Percentiles rank a stretch among this genome's conserved stretches.
Evolutionary conservation across 2,113 vertebrate genomes (phyloP).

Genomic region (Edolisoma coerulescens): DNA sequence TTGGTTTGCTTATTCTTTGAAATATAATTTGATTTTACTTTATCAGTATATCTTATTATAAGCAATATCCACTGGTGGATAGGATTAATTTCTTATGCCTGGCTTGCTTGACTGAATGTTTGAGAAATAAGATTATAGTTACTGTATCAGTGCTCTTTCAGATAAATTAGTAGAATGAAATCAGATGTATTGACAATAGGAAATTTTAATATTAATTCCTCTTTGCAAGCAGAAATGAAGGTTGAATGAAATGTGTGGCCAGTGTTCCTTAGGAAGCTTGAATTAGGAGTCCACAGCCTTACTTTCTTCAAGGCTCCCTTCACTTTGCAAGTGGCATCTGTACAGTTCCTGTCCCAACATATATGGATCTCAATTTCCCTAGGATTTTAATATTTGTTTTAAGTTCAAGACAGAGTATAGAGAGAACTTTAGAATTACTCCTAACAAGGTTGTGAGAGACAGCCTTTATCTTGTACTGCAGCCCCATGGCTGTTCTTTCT

Average conservation of each 20-base stretch:
- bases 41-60: constrained; percentile 1
- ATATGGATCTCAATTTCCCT: background rate
- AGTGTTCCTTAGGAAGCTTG: background rate
- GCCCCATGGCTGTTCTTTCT: background rate
- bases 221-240: background rate
- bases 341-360: background rate
- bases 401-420: background rate
- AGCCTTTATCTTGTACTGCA: background rate
- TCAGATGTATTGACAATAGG: background rate
- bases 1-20: background rate
- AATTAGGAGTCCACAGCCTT: background rate
- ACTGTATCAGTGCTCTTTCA: background rate
- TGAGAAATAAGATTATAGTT: background rate
- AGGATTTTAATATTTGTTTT: background rate
- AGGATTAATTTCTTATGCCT: constrained; percentile 29
- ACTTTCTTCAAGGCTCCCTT: background rate
- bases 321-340: background rate
- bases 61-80: background rate
- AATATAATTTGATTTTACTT: constrained; percentile 12
- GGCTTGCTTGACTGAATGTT: background rate
- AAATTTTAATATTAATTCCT: background rate
- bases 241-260: background rate
- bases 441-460: background rate
- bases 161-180: background rate
- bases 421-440: background rate